Percentiles rank a stretch among this genome's conserved stretches.
phyloP scores from a whole-genome alignment of 2,797 vertebrate species.

The Chrysocyon brachyurus region DNA sequence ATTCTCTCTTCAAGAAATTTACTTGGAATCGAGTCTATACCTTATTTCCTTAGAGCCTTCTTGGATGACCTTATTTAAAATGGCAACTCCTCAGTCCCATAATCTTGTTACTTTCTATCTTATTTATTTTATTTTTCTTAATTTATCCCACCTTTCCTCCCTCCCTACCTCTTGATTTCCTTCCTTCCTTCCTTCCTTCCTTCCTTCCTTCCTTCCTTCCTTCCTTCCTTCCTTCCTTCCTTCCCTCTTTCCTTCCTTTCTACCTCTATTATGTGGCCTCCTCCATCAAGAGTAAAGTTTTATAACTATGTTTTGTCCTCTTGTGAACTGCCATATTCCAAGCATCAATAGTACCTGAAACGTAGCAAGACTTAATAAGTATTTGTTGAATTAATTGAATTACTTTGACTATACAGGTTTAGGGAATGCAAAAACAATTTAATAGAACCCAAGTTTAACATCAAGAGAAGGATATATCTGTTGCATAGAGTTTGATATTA shows the following conservation, averaged over 20 bases:
- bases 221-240: neutral
- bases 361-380: slow-evolving; percentile 5
- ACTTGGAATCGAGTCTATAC: neutral
- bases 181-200: fast-evolving
- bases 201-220: neutral
- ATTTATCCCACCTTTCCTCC: neutral
- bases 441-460: slow-evolving; percentile 14
- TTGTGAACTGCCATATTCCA: neutral
- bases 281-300: neutral
- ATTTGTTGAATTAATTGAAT: slow-evolving; percentile 34
- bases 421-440: slow-evolving; percentile 39
- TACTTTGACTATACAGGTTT: neutral
- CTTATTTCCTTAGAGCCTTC: slow-evolving; percentile 3
- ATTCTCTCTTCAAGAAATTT: neutral
- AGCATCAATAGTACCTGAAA: neutral
- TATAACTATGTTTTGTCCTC: neutral
- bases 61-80: slow-evolving; percentile 19
- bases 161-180: neutral
- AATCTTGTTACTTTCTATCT: neutral
- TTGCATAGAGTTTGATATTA: neutral
- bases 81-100: neutral
- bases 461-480: neutral
- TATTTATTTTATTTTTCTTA: neutral
- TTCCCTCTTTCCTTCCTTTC: neutral
- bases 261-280: neutral